Conservation (phyloP, 2,797 vertebrate species). For the Mormyrops boulengeri region DNA sequence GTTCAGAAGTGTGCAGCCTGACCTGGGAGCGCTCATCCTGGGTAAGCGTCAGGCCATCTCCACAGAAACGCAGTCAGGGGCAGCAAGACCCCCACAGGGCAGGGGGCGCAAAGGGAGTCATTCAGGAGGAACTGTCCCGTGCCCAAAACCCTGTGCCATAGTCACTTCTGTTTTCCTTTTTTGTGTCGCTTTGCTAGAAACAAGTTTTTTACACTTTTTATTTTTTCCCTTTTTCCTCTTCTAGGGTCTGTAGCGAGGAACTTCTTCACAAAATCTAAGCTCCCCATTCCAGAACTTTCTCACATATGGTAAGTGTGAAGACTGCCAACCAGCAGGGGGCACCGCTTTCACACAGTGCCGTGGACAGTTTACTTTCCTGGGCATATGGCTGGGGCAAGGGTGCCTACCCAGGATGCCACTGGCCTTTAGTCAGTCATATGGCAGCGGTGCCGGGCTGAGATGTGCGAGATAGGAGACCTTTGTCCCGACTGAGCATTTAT, state of each 20-base stretch:
- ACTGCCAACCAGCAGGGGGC: neutral
- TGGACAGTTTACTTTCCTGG: neutral
- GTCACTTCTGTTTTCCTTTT: neutral
- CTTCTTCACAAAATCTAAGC: slow-evolving; percentile 97
- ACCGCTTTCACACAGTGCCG: neutral
- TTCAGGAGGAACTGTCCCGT: neutral
- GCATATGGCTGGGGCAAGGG: neutral
- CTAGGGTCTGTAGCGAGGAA: slow-evolving; percentile 86
- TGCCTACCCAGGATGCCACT: neutral
- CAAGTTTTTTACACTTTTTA: neutral
- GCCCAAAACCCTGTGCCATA: neutral
- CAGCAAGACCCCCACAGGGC: neutral
- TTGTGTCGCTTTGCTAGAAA: neutral
- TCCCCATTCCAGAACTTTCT: slow-evolving; percentile 90
- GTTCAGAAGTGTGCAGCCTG: slow-evolving; percentile 82
- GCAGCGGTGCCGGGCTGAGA: neutral
- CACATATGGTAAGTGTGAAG: slow-evolving; percentile 84
- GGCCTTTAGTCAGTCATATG: neutral
- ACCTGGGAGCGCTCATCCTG: slow-evolving; percentile 80
- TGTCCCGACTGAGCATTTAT: neutral
- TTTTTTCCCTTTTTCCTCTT: slow-evolving; percentile 15
- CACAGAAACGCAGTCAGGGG: neutral
- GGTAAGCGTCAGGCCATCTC: slow-evolving; percentile 53
- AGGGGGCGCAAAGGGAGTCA: neutral
- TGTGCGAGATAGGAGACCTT: neutral